Percentiles rank a stretch among this genome's conserved stretches.
Evolutionary conservation across 2,797 vertebrate species (phyloP).

Genomic region (Gallinago solitaria): DNA sequence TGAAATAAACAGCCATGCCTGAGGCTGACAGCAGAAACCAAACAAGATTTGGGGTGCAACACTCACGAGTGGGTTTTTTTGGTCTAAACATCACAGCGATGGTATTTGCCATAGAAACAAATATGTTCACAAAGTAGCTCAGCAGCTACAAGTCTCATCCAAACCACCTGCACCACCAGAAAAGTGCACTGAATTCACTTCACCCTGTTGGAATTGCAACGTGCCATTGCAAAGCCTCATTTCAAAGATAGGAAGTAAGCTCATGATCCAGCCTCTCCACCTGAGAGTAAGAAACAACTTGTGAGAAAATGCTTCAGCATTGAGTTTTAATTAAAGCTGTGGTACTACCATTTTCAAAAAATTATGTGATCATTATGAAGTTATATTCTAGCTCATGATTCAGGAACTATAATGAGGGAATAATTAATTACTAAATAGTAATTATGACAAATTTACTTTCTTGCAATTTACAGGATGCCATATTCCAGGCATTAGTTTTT

Average conservation of each 20-base stretch:
- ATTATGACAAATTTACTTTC: conserved; percentile 2
- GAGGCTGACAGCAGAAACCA: neutral
- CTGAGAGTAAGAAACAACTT: neutral
- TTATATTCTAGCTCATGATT: neutral
- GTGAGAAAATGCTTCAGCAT: neutral
- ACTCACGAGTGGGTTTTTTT: fast-evolving
- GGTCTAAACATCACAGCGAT: fast-evolving
- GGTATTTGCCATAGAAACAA: neutral
- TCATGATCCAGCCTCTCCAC: neutral
- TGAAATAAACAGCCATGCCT: neutral
- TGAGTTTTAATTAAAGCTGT: neutral
- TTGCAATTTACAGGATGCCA: neutral
- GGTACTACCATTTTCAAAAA: neutral
- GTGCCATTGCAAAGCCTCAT: neutral
- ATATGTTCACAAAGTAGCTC: neutral
- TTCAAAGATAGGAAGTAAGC: neutral
- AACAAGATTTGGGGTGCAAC: neutral
- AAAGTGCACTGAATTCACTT: neutral
- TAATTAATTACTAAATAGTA: conserved; percentile 31
- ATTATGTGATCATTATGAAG: neutral
- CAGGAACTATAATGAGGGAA: neutral
- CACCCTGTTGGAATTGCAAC: neutral
- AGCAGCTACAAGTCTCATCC: neutral
- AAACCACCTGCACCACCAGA: neutral
- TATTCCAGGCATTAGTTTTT: neutral